Evolutionary conservation across 2,113 vertebrate genomes (phyloP).

Genomic region (Oceanodroma tethys): DNA sequence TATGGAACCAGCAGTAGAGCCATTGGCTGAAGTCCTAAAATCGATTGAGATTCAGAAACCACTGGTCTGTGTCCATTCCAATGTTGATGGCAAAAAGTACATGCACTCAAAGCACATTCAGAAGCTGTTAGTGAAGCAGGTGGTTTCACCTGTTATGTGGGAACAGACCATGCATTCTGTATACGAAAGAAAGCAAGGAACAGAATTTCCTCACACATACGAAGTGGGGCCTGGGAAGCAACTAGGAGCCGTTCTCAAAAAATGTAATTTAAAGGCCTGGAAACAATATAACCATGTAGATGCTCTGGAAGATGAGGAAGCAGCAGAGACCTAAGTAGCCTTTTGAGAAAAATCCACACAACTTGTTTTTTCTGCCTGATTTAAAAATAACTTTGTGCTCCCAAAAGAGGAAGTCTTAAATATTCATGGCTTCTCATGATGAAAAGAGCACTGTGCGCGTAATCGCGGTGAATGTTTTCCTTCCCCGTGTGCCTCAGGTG

Average conservation of each 20-base stretch:
- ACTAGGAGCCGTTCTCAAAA: slow-evolving; percentile 83
- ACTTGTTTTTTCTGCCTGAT: neutral
- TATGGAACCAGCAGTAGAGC: slow-evolving; percentile 82
- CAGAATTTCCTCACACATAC: slow-evolving; percentile 83
- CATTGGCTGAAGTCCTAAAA: slow-evolving; percentile 77
- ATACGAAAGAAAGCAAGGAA: slow-evolving; percentile 80
- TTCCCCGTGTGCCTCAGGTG: neutral
- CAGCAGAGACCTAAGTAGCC: neutral
- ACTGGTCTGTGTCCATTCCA: slow-evolving; percentile 85
- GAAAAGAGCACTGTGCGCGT: neutral
- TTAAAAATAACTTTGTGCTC: neutral
- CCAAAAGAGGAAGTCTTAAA: neutral
- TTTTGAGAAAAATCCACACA: neutral
- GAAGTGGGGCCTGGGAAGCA: slow-evolving; percentile 90
- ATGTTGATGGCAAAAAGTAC: slow-evolving; percentile 85
- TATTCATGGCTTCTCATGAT: neutral
- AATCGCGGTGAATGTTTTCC: neutral
- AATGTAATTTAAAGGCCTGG: slow-evolving; percentile 90
- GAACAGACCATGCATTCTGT: slow-evolving; percentile 92
- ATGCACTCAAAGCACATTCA: slow-evolving; percentile 74
- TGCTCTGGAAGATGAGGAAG: slow-evolving; percentile 44
- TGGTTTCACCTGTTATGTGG: slow-evolving; percentile 90
- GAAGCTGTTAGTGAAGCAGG: slow-evolving; percentile 82
- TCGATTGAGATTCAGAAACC: slow-evolving; percentile 80
- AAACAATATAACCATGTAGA: slow-evolving; percentile 76